Conservation (phyloP, 2,888 invertebrate genomes). For the Mycalesis mineus region DNA sequence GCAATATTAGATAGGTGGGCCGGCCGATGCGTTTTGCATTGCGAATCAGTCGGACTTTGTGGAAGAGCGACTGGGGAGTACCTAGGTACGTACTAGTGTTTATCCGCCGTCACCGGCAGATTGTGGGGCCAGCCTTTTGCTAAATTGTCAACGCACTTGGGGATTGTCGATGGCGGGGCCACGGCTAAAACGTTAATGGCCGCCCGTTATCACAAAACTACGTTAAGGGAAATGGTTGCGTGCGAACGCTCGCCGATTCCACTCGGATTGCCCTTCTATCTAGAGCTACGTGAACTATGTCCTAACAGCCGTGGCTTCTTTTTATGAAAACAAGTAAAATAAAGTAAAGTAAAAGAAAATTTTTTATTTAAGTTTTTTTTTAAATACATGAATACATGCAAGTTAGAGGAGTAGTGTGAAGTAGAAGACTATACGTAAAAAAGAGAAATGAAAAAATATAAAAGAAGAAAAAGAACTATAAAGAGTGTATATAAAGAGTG, state of each 20-base stretch:
- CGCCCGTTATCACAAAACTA: conserved; percentile 38
- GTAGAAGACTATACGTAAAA: too few relatives aligned
- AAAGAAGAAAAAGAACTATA: too few relatives aligned
- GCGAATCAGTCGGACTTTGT: conserved; percentile 73
- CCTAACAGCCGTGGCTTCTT: not conserved
- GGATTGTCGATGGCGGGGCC: conserved; percentile 45
- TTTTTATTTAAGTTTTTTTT: too few relatives aligned
- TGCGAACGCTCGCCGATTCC: conserved; percentile 24
- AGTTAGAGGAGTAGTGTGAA: too few relatives aligned
- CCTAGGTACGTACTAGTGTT: conserved; percentile 43
- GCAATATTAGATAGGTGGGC: conserved; percentile 74
- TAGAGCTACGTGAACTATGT: not conserved
- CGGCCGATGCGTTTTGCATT: conserved; percentile 74
- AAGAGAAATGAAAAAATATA: too few relatives aligned
- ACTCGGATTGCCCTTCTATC: conserved; percentile 1
- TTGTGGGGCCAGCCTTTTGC: conserved; percentile 62
- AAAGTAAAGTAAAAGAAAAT: too few relatives aligned
- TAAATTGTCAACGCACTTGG: conserved; percentile 52
- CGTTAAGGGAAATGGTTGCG: conserved; percentile 32
- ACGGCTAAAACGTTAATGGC: conserved; percentile 38
- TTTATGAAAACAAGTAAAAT: not conserved
- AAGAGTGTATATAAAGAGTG: too few relatives aligned
- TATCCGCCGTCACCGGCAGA: conserved; percentile 58
- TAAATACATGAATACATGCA: too few relatives aligned
- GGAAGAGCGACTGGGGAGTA: conserved; percentile 50